Evolutionary conservation across 2,113 vertebrate genomes (phyloP), one percentile per base, ranked within the genome.

Genomic region (Corvus hawaiiensis): DNA sequence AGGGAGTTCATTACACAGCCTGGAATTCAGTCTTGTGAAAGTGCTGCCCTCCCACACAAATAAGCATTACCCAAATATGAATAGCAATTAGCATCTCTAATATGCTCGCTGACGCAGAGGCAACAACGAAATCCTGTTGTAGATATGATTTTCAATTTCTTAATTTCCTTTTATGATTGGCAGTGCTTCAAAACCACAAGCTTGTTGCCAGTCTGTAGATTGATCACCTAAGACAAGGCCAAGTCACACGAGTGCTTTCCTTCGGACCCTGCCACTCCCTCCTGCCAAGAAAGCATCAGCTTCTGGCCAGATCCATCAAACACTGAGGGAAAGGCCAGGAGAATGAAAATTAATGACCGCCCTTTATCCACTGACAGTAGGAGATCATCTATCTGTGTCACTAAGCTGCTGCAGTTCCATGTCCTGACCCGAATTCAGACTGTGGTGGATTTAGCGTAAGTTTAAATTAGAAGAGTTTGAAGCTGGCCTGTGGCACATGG

Each of bases 71-170:
- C 79, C 82, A 83, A 62, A 51, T 86, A 75, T 2, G 51, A 92
- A 67, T 1, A 84, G 90, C 86, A 90, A 94, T 93, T 90, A 91
- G 59, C 91, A 93, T 88, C 72, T 7, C 90, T 94, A 84, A 92
- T 39, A 69, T 4, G 46, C 35, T 74, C 10, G 0, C 72, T 81
- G 90, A 95, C 7, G 10, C 79, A 88, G 55, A 88, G 63, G 55
- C 55, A 80, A 92, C 67, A 84, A 49, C 2, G 0, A 86, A 88
- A 90, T 48, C 55, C 56, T 84, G 54, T 24, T 68, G 76, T 35
- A 92, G 75, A 66, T 58, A 77, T 0, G 11, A 24, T 51, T 95
- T 83, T 51, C 44, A 33, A 19, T 23, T 86, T 64, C 67, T 79
- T 68, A 10, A 37, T 72, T 79, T 75, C 44, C 44, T 68, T 75